A percentile compares a stretch with the other conserved stretches of the same genome.
Evolutionary conservation across 2,888 invertebrate species (phyloP).

Genomic region (Caenorhabditis sp.): DNA sequence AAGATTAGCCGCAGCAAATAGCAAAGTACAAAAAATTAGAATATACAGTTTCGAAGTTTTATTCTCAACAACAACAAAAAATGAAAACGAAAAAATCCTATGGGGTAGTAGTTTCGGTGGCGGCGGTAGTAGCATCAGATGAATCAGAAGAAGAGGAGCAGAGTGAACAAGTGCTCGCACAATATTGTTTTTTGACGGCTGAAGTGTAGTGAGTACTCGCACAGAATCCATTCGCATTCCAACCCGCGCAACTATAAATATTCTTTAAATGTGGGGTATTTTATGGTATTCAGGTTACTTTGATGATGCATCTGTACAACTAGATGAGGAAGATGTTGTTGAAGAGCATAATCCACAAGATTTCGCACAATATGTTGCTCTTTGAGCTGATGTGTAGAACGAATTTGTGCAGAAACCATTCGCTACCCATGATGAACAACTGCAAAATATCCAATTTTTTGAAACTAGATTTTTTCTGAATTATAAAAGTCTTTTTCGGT

Average conservation of each 20-base stretch:
- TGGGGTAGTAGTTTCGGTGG: neutral
- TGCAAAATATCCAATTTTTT: no score
- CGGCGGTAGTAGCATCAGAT: neutral
- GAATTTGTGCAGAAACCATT: slow-evolving; percentile 33
- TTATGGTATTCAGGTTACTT: neutral
- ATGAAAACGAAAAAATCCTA: no score
- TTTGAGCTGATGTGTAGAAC: slow-evolving; percentile 23
- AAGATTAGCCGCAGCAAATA: no score
- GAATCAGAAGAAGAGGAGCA: neutral
- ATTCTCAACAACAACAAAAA: no score
- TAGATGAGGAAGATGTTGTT: neutral
- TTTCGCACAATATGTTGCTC: slow-evolving; percentile 15
- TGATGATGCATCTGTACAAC: neutral
- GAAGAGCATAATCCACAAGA: slow-evolving; percentile 20
- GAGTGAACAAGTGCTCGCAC: neutral
- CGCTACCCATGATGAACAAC: slow-evolving; percentile 12
- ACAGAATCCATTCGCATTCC: neutral
- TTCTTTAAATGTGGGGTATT: no score
- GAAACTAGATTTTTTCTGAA: no score
- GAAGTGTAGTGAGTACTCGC: neutral
- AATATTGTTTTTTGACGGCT: neutral
- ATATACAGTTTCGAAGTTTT: no score
- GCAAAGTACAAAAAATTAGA: no score
- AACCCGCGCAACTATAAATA: neutral
- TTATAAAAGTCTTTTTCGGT: no score